A percentile compares a stretch with the other conserved stretches of the same genome.
Evolutionary conservation across 2,113 vertebrate genomes (phyloP).

Genomic region (Loxodonta africana): DNA sequence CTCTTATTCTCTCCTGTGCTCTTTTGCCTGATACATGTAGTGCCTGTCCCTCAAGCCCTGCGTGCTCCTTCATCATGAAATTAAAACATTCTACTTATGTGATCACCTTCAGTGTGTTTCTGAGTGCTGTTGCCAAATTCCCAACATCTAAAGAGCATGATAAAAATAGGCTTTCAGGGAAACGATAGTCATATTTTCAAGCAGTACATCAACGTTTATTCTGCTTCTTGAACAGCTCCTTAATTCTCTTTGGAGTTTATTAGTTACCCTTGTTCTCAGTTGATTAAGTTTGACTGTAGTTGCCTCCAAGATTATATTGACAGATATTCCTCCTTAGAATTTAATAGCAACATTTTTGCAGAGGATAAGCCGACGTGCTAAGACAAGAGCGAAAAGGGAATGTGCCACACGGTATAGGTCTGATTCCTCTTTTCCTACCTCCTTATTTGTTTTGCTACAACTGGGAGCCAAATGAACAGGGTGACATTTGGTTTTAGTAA

Average conservation of each 20-base stretch:
- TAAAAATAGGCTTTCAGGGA: conserved; percentile 59
- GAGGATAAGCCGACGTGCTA: conserved; percentile 81
- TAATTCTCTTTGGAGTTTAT: conserved; percentile 85
- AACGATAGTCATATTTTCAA: conserved; percentile 67
- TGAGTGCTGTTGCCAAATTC: conserved; percentile 48
- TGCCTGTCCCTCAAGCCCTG: neutral
- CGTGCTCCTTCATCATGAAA: neutral
- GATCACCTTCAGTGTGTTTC: neutral
- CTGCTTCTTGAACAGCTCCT: conserved; percentile 77
- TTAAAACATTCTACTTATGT: neutral
- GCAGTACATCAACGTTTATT: conserved; percentile 63
- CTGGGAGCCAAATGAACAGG: conserved; percentile 66
- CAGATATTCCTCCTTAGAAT: conserved; percentile 85
- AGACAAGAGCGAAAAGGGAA: conserved; percentile 86
- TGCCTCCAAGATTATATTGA: conserved; percentile 87
- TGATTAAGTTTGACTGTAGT: conserved; percentile 86
- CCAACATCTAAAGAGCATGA: conserved; percentile 55
- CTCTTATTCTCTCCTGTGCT: neutral
- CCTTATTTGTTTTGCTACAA: conserved; percentile 73
- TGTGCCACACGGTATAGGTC: conserved; percentile 51
- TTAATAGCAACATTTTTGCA: conserved; percentile 85
- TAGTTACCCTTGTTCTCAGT: conserved; percentile 84
- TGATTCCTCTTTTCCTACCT: conserved; percentile 49
- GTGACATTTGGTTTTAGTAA: conserved; percentile 80
- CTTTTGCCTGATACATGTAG: neutral